Evolutionary conservation across 1,140 invertebrate species (phyloP).

Genomic region (Conopomorpha cramerella): DNA sequence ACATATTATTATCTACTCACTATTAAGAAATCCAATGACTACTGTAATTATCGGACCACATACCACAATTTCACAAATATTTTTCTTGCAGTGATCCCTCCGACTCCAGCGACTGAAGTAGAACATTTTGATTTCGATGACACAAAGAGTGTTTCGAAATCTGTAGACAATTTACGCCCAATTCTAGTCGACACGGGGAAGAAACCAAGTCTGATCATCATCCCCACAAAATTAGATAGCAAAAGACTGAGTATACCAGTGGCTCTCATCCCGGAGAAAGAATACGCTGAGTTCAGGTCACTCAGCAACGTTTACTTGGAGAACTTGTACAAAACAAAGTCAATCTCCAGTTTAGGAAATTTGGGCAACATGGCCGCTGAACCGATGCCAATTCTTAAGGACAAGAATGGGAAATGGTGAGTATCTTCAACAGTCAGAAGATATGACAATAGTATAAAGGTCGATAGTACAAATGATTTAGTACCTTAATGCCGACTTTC

Average conservation of each 20-base stretch:
- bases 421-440: no score
- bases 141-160: slow-evolving; percentile 19
- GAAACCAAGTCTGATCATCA: no score
- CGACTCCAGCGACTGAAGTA: slow-evolving; percentile 28
- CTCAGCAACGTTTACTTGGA: slow-evolving; percentile 40
- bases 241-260: slow-evolving; percentile 45
- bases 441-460: no score
- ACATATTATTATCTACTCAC: neutral
- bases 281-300: slow-evolving; percentile 31
- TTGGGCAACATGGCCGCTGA: slow-evolving; percentile 37
- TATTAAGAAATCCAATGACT: neutral
- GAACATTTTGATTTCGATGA: slow-evolving; percentile 26
- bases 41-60: neutral
- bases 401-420: slow-evolving; percentile 54
- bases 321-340: slow-evolving; percentile 44
- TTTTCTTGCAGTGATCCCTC: slow-evolving; percentile 36
- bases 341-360: slow-evolving; percentile 43
- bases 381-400: slow-evolving; percentile 47
- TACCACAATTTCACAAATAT: neutral
- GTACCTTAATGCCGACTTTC: no score
- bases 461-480: no score
- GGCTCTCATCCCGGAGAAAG: slow-evolving; percentile 33
- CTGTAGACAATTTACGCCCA: slow-evolving; percentile 33
- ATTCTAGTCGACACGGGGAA: no score
- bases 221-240: no score